These are phyloP conservation scores for Malurus elegans DNA, from an alignment of 2,113 vertebrate genomes.

Conservation along the genomic window DNA sequence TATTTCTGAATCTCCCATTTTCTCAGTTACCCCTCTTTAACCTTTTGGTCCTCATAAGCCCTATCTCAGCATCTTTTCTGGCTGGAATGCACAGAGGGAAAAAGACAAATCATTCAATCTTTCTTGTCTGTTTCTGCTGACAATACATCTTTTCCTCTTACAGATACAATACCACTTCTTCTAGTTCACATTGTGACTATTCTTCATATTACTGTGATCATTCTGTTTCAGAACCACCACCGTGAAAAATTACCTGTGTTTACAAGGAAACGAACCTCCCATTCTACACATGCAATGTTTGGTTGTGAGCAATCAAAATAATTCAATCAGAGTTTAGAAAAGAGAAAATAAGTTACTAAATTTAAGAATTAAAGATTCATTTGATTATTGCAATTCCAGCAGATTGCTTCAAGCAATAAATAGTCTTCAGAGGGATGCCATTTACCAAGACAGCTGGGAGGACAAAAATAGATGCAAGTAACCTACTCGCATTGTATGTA, in stretches of 20 bases:
- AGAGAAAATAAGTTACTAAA: not conserved
- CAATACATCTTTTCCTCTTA: not conserved
- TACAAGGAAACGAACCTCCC: not conserved
- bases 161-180: not conserved
- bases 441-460: constrained; percentile 76
- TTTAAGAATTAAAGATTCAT: constrained; percentile 30
- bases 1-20: not conserved
- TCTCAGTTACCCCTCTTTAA: not conserved
- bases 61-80: not conserved
- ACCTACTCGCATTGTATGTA: constrained; percentile 45
- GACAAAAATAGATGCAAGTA: constrained; percentile 75
- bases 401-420: constrained; percentile 54
- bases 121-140: not conserved
- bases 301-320: not conserved
- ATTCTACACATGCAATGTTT: not conserved
- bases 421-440: constrained; percentile 49
- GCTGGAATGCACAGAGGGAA: not conserved
- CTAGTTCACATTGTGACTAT: not conserved
- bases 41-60: not conserved
- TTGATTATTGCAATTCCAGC: constrained; percentile 47
- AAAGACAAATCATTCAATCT: not conserved
- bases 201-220: not conserved
- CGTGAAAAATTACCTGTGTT: not conserved
- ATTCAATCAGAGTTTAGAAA: not conserved
- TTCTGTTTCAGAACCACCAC: not conserved